Percentiles rank a stretch among this genome's conserved stretches.
Evolutionary conservation across 1,140 invertebrate species (phyloP).

Genomic region (Melipona quadrifasciata): DNA sequence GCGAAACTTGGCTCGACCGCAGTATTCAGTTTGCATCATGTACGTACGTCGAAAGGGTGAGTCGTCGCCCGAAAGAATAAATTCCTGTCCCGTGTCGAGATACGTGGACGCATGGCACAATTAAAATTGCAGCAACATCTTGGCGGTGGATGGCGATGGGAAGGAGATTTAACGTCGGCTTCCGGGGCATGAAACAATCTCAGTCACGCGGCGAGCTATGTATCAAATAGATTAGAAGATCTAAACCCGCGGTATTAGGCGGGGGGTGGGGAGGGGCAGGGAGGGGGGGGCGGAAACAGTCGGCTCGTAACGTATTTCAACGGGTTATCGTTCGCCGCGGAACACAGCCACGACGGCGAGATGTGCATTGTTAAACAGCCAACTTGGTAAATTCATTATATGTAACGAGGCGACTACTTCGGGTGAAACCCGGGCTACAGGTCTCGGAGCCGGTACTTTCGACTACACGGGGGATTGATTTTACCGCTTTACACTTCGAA

Average conservation of each 20-base stretch:
- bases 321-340: conserved; percentile 62
- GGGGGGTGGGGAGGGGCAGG: too few relatives aligned
- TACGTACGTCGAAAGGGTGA: not conserved
- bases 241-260: conserved; percentile 48
- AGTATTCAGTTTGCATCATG: not conserved
- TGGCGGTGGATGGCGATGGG: not conserved
- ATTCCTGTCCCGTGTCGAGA: not conserved
- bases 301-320: conserved; percentile 63
- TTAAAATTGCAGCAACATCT: conserved; percentile 48
- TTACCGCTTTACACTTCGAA: conserved; percentile 19
- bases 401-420: conserved; percentile 49
- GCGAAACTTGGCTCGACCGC: too few relatives aligned
- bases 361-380: conserved; percentile 65
- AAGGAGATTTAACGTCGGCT: conserved; percentile 44
- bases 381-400: conserved; percentile 63
- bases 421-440: not conserved
- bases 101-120: conserved; percentile 16
- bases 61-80: not conserved
- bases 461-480: conserved; percentile 16
- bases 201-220: conserved; percentile 46
- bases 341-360: conserved; percentile 54
- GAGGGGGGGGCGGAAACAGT: conserved; percentile 40
- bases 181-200: conserved; percentile 45
- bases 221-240: conserved; percentile 66
- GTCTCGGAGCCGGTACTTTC: conserved; percentile 10